Conservation (phyloP, 2,113 vertebrate species). For the Synchiropus splendidus region DNA sequence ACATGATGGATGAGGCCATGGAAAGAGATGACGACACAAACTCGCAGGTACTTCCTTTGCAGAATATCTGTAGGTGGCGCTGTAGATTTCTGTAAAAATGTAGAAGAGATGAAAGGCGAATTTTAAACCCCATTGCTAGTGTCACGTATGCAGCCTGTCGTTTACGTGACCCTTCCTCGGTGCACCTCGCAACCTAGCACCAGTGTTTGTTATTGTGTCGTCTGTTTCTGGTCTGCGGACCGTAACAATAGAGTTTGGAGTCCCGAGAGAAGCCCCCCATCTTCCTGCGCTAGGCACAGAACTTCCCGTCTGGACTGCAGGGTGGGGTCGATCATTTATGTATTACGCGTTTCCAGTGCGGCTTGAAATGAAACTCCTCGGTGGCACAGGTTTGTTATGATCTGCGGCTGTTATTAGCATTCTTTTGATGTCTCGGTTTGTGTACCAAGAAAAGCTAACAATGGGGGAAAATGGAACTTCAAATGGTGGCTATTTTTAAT, state of each 20-base stretch:
- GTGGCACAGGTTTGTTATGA: constrained; percentile 44
- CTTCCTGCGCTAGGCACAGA: constrained; percentile 69
- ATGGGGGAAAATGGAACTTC: constrained; percentile 58
- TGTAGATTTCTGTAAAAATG: too few species aligned
- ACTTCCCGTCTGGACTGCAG: constrained; percentile 64
- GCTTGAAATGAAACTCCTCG: constrained; percentile 58
- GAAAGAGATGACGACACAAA: constrained; percentile 43
- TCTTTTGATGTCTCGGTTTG: constrained; percentile 58
- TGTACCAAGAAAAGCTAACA: constrained; percentile 45
- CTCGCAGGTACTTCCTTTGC: constrained; percentile 66
- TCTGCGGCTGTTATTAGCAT: constrained; percentile 58
- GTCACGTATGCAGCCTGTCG: constrained; percentile 3
- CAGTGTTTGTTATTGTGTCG: constrained; percentile 65
- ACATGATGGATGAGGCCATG: constrained; percentile 61
- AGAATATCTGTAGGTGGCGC: background rate
- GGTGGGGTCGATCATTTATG: constrained; percentile 65
- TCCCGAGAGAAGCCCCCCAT: constrained; percentile 67
- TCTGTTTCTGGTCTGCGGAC: constrained; percentile 52
- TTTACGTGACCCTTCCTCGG: constrained; percentile 60
- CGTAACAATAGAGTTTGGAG: constrained; percentile 75
- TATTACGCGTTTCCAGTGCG: constrained; percentile 30
- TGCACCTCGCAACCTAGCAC: constrained; percentile 41
- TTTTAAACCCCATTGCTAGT: too few species aligned
- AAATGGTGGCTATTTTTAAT: constrained; percentile 62
- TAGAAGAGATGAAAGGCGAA: too few species aligned